Evolutionary conservation across 1,140 invertebrate species (phyloP).

Genomic region (Philopotamus ludificatus): DNA sequence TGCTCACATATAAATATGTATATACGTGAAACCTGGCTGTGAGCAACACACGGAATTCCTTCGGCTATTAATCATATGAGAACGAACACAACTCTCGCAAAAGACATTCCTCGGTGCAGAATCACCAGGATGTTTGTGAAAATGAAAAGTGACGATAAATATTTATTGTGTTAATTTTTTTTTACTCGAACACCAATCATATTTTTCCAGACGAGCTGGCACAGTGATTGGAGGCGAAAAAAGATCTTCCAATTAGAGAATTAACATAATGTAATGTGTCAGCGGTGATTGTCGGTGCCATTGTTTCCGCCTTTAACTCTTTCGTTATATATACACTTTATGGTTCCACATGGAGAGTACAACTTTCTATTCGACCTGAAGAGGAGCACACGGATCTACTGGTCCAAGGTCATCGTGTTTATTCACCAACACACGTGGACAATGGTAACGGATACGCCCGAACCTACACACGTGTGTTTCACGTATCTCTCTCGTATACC

Average conservation of each 20-base stretch:
- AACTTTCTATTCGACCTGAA: constrained; percentile 20
- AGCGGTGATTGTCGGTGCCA: neutral
- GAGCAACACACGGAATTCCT: neutral
- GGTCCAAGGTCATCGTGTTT: constrained; percentile 22
- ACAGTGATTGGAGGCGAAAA: no score
- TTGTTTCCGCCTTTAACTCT: constrained; percentile 19
- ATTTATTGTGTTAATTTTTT: no score
- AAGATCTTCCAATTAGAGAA: no score
- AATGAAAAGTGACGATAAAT: no score
- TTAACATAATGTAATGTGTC: no score
- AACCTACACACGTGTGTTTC: neutral
- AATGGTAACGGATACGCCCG: constrained; percentile 13
- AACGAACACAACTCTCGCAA: no score
- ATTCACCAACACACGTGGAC: constrained; percentile 17
- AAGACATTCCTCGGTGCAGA: no score
- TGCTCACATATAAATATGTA: no score
- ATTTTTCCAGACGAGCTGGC: no score
- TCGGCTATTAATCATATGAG: neutral
- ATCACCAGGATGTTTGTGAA: no score
- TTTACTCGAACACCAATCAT: no score
- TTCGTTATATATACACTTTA: constrained; percentile 4
- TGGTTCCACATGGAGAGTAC: constrained; percentile 11
- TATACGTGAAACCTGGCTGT: no score
- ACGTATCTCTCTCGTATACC: neutral
- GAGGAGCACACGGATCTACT: constrained; percentile 19